Conservation (phyloP, 2,113 vertebrate species). For the Clupea harengus region DNA sequence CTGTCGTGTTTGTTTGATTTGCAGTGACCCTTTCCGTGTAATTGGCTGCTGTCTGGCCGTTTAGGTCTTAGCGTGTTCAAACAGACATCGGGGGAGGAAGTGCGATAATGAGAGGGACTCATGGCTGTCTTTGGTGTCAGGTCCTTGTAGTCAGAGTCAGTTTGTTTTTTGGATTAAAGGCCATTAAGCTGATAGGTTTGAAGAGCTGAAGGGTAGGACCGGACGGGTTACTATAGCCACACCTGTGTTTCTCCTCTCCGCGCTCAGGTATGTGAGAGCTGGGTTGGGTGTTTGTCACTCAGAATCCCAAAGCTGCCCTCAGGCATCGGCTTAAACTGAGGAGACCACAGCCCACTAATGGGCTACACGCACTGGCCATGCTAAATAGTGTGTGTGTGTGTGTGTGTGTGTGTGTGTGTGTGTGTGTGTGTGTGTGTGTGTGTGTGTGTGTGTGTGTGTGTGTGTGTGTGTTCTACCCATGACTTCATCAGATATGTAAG, state of each 20-base stretch:
- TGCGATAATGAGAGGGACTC: background rate
- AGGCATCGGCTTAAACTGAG: background rate
- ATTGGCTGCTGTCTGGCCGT: conserved; percentile 26
- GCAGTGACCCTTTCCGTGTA: conserved; percentile 30
- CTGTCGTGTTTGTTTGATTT: conserved; percentile 29
- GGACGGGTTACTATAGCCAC: background rate
- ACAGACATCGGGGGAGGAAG: conserved; percentile 21
- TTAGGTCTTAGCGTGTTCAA: conserved; percentile 38
- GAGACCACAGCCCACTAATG: background rate
- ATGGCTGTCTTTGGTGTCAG: conserved; percentile 20
- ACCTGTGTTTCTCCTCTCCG: background rate
- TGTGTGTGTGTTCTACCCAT: background rate
- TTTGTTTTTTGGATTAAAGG: conserved; percentile 31
- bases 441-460: background rate
- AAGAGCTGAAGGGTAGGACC: background rate
- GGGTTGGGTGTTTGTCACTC: background rate
- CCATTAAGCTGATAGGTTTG: conserved; percentile 22
- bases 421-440: background rate
- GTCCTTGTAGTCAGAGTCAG: background rate
- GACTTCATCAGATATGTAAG: background rate
- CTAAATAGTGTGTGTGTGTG: background rate
- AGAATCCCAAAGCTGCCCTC: background rate
- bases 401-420: too few relatives aligned
- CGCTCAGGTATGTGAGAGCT: background rate
- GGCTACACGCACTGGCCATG: background rate